These are phyloP conservation scores for Ceratina australensis DNA, from an alignment of 1,140 invertebrate genomes.

Conservation along the genomic window DNA sequence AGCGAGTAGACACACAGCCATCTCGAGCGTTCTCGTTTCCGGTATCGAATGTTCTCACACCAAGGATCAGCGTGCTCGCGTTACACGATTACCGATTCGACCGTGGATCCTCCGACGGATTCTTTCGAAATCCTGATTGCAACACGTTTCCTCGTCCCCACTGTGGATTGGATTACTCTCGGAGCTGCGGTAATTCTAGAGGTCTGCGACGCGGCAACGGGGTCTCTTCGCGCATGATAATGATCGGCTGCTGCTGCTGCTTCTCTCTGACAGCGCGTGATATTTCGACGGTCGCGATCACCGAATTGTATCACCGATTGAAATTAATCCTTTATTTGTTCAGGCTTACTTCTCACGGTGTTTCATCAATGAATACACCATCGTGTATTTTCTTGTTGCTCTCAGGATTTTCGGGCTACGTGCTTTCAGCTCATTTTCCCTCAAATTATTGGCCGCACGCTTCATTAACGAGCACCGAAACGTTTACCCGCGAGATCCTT, in stretches of 20 bases:
- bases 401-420: not conserved
- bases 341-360: not conserved
- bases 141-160: constrained; percentile 13
- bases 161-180: constrained; percentile 27
- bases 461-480: constrained; percentile 32
- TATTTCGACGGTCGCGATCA: not conserved
- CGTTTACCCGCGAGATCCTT: constrained; percentile 19
- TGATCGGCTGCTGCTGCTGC: not conserved
- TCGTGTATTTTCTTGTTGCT: not conserved
- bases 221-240: not conserved
- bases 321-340: not conserved
- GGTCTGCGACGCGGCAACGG: constrained; percentile 7
- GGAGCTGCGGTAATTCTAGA: constrained; percentile 19
- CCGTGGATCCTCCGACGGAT: constrained; percentile 5
- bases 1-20: not conserved
- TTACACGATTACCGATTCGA: constrained; percentile 31
- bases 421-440: constrained; percentile 5
- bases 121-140: constrained; percentile 19
- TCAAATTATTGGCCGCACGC: constrained; percentile 33
- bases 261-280: not conserved
- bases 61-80: constrained; percentile 2
- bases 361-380: not conserved
- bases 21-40: constrained; percentile 17
- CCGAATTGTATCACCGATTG: no score
- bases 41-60: constrained; percentile 24